Evolutionary conservation across 2,888 invertebrate genomes (phyloP).

Genomic region (Microctonus brassicae): DNA sequence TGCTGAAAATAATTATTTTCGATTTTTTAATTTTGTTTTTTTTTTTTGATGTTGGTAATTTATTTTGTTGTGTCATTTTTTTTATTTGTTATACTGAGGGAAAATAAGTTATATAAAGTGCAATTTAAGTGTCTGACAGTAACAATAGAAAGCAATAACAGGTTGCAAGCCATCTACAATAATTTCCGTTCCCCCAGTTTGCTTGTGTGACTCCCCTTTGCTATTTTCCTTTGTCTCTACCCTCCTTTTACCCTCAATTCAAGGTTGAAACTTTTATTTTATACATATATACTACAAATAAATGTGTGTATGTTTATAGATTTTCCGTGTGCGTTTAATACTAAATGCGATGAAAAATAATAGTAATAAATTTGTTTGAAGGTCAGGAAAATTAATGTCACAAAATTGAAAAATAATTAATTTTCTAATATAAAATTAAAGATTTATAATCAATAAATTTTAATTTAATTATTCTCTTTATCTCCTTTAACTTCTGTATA

Average conservation of each 20-base stretch:
- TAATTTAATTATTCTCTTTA: neutral
- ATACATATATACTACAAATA: too few species aligned
- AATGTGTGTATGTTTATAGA: too few species aligned
- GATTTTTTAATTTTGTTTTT: too few species aligned
- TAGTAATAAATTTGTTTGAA: neutral
- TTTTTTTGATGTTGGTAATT: neutral
- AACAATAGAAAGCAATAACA: conserved; percentile 22
- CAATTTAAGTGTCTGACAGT: conserved; percentile 12
- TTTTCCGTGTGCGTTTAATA: too few species aligned
- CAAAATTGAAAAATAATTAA: neutral
- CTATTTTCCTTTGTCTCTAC: neutral
- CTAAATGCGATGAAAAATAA: too few species aligned
- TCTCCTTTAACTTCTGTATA: neutral
- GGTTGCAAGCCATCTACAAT: conserved; percentile 22
- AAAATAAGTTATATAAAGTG: neutral
- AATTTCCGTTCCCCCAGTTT: conserved; percentile 13
- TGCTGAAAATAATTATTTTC: too few species aligned
- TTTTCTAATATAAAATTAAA: neutral
- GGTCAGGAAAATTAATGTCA: neutral
- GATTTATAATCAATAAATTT: neutral
- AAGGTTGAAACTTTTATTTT: neutral
- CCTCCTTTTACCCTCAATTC: neutral
- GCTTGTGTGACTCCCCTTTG: neutral
- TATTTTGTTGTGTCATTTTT: neutral
- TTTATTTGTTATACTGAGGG: neutral